These are phyloP conservation scores for Dolichoris vasculosae DNA, from an alignment of 1,140 invertebrate species.

Conservation along the genomic window DNA sequence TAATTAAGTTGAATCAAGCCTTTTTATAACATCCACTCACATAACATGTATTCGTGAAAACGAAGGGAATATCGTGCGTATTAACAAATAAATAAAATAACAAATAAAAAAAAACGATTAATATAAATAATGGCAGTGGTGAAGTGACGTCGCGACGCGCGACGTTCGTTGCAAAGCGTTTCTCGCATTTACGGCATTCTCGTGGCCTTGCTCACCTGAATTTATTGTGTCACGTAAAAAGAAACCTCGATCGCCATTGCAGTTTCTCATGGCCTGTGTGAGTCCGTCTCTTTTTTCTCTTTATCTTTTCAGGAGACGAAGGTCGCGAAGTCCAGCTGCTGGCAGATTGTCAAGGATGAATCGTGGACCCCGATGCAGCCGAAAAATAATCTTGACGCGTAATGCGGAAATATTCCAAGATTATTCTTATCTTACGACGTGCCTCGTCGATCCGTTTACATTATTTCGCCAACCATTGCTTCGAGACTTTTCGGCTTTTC, in stretches of 20 bases:
- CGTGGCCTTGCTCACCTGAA: constrained; percentile 63
- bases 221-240: constrained; percentile 61
- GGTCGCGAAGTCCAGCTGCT: constrained; percentile 54
- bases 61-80: background rate
- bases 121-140: constrained; percentile 27
- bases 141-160: constrained; percentile 29
- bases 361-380: background rate
- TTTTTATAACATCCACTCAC: background rate
- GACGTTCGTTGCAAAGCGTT: constrained; percentile 28
- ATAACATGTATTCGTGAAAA: too few relatives aligned
- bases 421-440: background rate
- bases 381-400: constrained; percentile 1
- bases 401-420: constrained; percentile 14
- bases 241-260: constrained; percentile 55
- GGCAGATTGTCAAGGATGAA: constrained; percentile 59
- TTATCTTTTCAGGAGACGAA: constrained; percentile 45
- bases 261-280: constrained; percentile 23
- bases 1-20: too few relatives aligned
- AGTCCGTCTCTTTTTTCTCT: constrained; percentile 28
- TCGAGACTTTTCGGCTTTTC: too few relatives aligned
- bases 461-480: background rate
- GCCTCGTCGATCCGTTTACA: background rate
- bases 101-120: background rate
- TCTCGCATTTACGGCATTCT: constrained; percentile 49
- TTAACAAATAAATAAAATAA: background rate